phyloP scores from a whole-genome alignment of 2,797 vertebrate species.

The Pristis pectinata region DNA sequence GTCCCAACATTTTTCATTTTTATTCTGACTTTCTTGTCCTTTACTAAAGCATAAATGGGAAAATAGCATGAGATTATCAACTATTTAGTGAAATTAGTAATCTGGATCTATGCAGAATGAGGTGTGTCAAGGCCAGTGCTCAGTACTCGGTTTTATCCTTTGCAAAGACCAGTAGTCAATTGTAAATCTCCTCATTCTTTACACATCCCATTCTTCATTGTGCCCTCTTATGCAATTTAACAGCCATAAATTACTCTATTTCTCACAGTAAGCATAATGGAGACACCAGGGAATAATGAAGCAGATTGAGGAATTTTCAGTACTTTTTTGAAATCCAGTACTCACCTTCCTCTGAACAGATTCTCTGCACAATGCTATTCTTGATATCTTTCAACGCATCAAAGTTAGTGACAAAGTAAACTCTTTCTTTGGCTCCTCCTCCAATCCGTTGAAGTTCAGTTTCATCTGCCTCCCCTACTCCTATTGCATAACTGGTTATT shows the following conservation, averaged over 20 bases:
- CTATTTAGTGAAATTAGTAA: not conserved
- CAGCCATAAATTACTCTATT: not conserved
- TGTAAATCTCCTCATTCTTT: not conserved
- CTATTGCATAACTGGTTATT: slow-evolving; percentile 66
- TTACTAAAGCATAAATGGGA: not conserved
- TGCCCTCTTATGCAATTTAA: too few species aligned
- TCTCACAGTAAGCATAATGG: not conserved
- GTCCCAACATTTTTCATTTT: not conserved
- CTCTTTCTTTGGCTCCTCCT: slow-evolving; percentile 49
- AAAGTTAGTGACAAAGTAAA: slow-evolving; percentile 67
- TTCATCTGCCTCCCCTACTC: slow-evolving; percentile 55
- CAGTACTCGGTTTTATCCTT: not conserved
- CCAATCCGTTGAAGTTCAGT: slow-evolving; percentile 61
- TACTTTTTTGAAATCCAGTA: not conserved
- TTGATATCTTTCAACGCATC: slow-evolving; percentile 67
- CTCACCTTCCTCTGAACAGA: slow-evolving; percentile 71
- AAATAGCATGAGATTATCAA: not conserved
- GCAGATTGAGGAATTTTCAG: not conserved
- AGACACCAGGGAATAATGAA: not conserved
- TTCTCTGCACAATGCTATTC: slow-evolving; percentile 62
- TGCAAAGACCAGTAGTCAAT: not conserved
- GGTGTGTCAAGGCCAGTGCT: not conserved
- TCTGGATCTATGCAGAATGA: not conserved
- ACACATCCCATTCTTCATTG: not conserved
- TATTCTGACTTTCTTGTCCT: not conserved